Conservation (phyloP, 2,797 vertebrate genomes). For the Melanotaenia parkinsoni region DNA sequence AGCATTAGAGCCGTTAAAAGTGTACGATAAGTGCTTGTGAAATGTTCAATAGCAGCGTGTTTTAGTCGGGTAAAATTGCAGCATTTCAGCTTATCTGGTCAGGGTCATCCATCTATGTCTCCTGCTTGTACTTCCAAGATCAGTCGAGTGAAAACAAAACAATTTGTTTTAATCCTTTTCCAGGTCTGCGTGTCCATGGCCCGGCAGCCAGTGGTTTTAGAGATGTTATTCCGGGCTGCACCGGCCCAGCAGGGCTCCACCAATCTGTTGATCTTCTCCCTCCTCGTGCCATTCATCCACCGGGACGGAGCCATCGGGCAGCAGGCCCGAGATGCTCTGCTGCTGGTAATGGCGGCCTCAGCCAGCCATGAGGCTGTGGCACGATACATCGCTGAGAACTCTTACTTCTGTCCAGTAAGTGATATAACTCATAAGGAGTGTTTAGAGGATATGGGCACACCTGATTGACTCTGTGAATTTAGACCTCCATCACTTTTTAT, state of each 20-base stretch:
- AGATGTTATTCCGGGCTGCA: conserved; percentile 90
- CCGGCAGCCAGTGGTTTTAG: conserved; percentile 89
- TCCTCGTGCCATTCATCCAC: conserved; percentile 96
- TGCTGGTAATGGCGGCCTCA: conserved; percentile 95
- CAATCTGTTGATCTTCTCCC: conserved; percentile 94
- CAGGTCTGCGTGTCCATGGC: conserved; percentile 91
- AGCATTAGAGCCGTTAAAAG: background rate
- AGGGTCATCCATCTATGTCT: background rate
- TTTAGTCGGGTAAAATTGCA: background rate
- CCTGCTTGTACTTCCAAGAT: background rate
- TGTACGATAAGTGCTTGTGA: background rate
- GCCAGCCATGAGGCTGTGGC: conserved; percentile 89
- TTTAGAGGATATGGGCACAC: too few species aligned
- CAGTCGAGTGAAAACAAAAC: background rate
- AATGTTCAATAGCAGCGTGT: background rate
- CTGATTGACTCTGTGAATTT: background rate
- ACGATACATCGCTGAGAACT: conserved; percentile 91
- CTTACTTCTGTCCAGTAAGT: conserved; percentile 97
- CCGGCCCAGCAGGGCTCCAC: conserved; percentile 86
- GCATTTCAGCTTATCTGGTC: background rate
- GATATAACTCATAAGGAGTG: background rate
- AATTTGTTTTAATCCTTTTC: background rate
- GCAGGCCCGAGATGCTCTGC: conserved; percentile 93
- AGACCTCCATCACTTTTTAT: background rate
- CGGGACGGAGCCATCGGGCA: conserved; percentile 93